phyloP scores from a whole-genome alignment of 2,888 invertebrate genomes.

The Cataglyphis livida region DNA sequence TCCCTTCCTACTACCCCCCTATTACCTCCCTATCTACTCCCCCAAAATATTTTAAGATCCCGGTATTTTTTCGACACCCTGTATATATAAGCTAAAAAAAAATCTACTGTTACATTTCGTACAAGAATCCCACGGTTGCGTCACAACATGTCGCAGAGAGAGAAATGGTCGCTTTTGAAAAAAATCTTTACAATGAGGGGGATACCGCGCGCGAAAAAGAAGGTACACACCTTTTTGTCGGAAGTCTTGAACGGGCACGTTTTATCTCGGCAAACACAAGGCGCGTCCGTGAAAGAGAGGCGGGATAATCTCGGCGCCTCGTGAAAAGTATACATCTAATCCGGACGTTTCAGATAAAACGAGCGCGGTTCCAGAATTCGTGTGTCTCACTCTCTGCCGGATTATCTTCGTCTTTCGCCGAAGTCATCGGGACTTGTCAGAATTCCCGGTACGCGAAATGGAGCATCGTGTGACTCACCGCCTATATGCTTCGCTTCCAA shows the following conservation, averaged over 20 bases:
- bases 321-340: neutral
- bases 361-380: no score
- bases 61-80: no score
- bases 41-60: no score
- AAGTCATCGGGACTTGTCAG: constrained; percentile 53
- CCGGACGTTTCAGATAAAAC: constrained; percentile 16
- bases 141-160: neutral
- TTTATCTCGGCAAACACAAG: constrained; percentile 22
- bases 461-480: constrained; percentile 60
- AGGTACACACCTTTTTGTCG: neutral
- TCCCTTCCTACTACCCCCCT: no score
- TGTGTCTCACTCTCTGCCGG: neutral
- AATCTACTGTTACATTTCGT: neutral
- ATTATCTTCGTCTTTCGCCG: constrained; percentile 35
- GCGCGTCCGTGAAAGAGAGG: neutral
- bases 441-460: constrained; percentile 62
- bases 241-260: neutral
- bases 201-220: neutral
- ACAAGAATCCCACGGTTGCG: neutral
- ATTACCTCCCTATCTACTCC: no score
- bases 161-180: neutral
- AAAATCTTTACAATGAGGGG: neutral
- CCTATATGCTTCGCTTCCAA: constrained; percentile 9
- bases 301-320: neutral
- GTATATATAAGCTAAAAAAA: no score